These are phyloP conservation scores for Drosophila hydei DNA, from an alignment of 1,140 invertebrate species.

Conservation along the genomic window DNA sequence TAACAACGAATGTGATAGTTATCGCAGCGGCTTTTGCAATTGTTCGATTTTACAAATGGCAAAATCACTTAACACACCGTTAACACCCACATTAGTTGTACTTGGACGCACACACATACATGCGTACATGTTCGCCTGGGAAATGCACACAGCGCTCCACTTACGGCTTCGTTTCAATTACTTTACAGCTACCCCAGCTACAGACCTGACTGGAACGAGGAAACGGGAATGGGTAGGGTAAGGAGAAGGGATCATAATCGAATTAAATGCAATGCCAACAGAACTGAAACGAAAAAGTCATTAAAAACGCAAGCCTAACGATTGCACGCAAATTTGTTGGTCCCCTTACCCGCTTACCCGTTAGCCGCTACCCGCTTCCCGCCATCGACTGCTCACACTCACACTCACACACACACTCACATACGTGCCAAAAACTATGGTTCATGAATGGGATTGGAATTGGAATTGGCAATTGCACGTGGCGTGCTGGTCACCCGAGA, in stretches of 20 bases:
- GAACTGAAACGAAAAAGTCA: constrained; percentile 67
- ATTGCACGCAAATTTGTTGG: constrained; percentile 82
- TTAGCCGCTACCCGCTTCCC: background rate
- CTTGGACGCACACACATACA: constrained; percentile 62
- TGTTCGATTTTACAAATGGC: constrained; percentile 72
- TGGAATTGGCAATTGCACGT: constrained; percentile 64
- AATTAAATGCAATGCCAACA: constrained; percentile 72
- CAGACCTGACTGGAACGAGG: constrained; percentile 11
- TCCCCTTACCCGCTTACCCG: constrained; percentile 20
- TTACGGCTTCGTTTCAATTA: constrained; percentile 71
- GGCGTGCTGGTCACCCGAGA: constrained; percentile 79
- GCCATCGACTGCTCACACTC: constrained; percentile 7
- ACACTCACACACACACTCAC: constrained; percentile 14
- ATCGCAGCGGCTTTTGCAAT: constrained; percentile 60
- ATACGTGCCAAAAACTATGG: constrained; percentile 51
- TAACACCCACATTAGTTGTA: constrained; percentile 82
- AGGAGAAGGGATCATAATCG: constrained; percentile 69
- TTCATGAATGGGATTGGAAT: constrained; percentile 44
- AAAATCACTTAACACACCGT: constrained; percentile 81
- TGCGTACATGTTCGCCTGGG: constrained; percentile 30
- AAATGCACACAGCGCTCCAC: constrained; percentile 52
- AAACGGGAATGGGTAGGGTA: background rate
- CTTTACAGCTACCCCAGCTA: constrained; percentile 45
- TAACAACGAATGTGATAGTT: constrained; percentile 58
- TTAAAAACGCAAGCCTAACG: constrained; percentile 72